phyloP scores from a whole-genome alignment of 2,113 vertebrate genomes.

The Synodontis membranacea region DNA sequence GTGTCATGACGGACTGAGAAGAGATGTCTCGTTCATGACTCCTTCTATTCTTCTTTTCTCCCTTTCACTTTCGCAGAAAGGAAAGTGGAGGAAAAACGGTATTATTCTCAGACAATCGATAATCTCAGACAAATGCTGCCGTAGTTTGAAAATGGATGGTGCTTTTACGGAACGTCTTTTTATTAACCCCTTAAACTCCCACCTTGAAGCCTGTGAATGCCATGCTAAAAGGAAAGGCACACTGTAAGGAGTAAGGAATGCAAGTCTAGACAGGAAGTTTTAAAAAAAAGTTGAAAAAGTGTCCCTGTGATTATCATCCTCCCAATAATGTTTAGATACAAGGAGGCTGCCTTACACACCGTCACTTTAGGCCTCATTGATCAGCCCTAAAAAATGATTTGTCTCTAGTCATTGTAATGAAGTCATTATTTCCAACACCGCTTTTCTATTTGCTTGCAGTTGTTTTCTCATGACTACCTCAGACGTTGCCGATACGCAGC shows the following conservation, averaged over 20 bases:
- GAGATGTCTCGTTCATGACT: slow-evolving; percentile 37
- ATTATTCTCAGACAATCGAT: slow-evolving; percentile 11
- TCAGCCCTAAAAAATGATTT: slow-evolving; percentile 13
- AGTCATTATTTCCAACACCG: neutral
- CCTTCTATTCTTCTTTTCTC: slow-evolving; percentile 38
- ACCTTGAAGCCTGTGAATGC: neutral
- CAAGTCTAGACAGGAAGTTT: neutral
- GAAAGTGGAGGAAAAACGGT: slow-evolving; percentile 8
- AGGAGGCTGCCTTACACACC: neutral
- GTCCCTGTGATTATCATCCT: neutral
- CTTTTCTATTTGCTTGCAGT: slow-evolving; percentile 16
- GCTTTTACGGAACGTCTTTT: neutral
- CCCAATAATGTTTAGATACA: neutral
- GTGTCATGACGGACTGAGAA: slow-evolving; percentile 22
- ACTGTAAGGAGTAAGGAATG: neutral
- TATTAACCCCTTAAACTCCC: neutral
- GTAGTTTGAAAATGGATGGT: slow-evolving; percentile 1
- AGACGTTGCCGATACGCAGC: neutral
- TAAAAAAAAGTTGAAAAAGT: neutral
- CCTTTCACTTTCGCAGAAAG: neutral
- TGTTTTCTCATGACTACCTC: slow-evolving; percentile 2
- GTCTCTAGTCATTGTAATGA: slow-evolving; percentile 6
- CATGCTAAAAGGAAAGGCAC: neutral
- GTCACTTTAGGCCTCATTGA: neutral
- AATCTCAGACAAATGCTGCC: slow-evolving; percentile 7